Conservation (phyloP, 2,888 invertebrate species). For the Eilema sororculum region DNA sequence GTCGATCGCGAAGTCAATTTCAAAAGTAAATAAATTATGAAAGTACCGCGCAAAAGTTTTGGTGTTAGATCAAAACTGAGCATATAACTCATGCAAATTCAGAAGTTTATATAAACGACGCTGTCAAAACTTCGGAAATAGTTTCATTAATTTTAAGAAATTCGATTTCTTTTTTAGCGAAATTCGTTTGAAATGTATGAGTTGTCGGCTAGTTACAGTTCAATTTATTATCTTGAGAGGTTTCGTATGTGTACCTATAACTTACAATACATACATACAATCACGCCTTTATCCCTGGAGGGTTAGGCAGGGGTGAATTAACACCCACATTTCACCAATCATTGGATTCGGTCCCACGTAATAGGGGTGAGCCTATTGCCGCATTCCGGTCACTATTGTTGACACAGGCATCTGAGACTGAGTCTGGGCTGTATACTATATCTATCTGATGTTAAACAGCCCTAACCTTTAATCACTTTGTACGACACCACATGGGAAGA, state of each 20-base stretch:
- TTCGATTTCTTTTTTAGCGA: slow-evolving; percentile 44
- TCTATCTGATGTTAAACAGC: no score
- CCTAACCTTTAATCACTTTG: no score
- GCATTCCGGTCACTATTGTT: no score
- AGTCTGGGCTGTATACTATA: no score
- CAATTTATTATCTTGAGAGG: background rate
- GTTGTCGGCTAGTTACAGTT: slow-evolving; percentile 19
- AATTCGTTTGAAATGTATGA: slow-evolving; percentile 34
- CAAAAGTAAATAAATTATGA: slow-evolving; percentile 58
- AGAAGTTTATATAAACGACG: slow-evolving; percentile 60
- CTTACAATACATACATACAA: no score
- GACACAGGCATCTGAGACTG: no score
- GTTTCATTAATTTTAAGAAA: slow-evolving; percentile 52
- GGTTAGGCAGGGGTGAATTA: no score
- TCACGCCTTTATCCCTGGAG: no score
- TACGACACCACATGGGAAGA: no score
- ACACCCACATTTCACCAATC: no score
- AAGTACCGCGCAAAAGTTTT: slow-evolving; percentile 54
- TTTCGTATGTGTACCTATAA: background rate
- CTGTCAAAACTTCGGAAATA: slow-evolving; percentile 51
- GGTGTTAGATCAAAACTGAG: slow-evolving; percentile 60
- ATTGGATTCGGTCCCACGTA: no score
- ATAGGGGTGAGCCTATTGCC: no score
- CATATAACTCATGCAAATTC: slow-evolving; percentile 72
- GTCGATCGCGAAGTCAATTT: slow-evolving; percentile 53